A percentile compares a stretch with the other conserved stretches of the same genome.
Evolutionary conservation across 2,797 vertebrate species (phyloP).

Genomic region (Lerista edwardsae): DNA sequence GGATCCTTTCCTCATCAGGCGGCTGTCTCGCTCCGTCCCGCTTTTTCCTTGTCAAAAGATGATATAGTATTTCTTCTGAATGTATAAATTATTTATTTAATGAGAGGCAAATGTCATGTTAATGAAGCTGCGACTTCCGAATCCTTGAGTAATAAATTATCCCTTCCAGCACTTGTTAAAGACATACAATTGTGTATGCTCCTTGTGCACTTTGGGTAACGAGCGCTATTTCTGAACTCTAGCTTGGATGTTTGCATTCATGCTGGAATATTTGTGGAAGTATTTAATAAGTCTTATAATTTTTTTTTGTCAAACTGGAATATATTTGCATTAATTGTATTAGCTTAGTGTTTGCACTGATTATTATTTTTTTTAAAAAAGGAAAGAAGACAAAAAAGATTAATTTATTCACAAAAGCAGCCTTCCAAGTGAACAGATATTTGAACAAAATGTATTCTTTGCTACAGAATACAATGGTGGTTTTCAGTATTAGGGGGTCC

Average conservation of each 20-base stretch:
- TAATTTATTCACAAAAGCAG: conserved; percentile 61
- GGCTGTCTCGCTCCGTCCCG: background rate
- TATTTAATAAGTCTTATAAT: conserved; percentile 63
- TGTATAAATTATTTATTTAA: conserved; percentile 44
- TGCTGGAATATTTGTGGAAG: conserved; percentile 53
- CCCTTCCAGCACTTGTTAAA: conserved; percentile 54
- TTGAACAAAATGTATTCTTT: conserved; percentile 47
- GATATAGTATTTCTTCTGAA: conserved; percentile 51
- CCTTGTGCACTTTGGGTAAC: conserved; percentile 63
- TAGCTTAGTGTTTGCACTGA: conserved; percentile 61
- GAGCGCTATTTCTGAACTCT: conserved; percentile 56
- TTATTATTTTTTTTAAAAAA: conserved; percentile 61
- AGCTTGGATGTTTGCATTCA: conserved; percentile 54
- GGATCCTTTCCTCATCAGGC: accelerated
- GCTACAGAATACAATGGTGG: conserved; percentile 44
- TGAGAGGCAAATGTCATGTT: conserved; percentile 42
- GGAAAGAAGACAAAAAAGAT: conserved; percentile 54
- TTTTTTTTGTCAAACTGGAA: conserved; percentile 43
- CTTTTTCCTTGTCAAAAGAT: conserved; percentile 41
- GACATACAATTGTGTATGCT: conserved; percentile 55
- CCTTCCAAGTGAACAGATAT: conserved; percentile 39
- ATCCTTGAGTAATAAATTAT: conserved; percentile 24
- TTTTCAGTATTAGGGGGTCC: conserved; percentile 38
- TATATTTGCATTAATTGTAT: conserved; percentile 68
- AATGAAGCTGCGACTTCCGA: conserved; percentile 55